Evolutionary conservation across 2,113 vertebrate genomes (phyloP).

Genomic region (Athene cunicularia): DNA sequence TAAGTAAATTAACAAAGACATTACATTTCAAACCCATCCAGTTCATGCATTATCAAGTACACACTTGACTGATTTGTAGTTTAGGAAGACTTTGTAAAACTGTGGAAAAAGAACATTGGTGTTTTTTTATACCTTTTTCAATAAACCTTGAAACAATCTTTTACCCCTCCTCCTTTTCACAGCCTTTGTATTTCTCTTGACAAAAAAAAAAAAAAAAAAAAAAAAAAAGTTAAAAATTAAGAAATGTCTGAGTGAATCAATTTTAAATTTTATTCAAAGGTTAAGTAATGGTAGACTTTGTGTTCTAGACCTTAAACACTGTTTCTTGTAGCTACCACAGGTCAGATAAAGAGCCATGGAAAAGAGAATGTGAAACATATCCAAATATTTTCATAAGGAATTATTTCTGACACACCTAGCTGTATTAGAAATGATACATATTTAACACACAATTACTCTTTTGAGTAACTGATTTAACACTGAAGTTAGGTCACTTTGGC

Average conservation of each 20-base stretch:
- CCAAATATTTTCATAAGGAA: not conserved
- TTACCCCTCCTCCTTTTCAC: not conserved
- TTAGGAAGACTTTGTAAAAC: not conserved
- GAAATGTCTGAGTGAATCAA: not conserved
- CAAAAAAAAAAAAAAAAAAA: not conserved
- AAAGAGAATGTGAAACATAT: not conserved
- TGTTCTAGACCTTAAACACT: not conserved
- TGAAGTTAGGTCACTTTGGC: not conserved
- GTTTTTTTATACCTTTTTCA: not conserved
- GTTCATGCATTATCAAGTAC: not conserved
- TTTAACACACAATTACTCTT: not conserved
- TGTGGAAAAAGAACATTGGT: not conserved
- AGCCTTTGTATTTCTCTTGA: rapidly evolving
- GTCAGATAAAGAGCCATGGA: not conserved
- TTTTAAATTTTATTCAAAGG: not conserved
- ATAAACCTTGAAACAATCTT: not conserved
- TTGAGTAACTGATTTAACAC: not conserved
- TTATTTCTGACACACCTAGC: not conserved
- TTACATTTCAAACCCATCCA: not conserved
- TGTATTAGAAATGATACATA: not conserved
- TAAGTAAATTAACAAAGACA: not conserved
- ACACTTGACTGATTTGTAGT: not conserved
- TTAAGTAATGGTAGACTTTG: not conserved
- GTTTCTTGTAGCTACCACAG: not conserved
- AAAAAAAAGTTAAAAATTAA: not conserved